Evolutionary conservation across 2,888 invertebrate genomes (phyloP).

Genomic region (Cephus sareptanus): DNA sequence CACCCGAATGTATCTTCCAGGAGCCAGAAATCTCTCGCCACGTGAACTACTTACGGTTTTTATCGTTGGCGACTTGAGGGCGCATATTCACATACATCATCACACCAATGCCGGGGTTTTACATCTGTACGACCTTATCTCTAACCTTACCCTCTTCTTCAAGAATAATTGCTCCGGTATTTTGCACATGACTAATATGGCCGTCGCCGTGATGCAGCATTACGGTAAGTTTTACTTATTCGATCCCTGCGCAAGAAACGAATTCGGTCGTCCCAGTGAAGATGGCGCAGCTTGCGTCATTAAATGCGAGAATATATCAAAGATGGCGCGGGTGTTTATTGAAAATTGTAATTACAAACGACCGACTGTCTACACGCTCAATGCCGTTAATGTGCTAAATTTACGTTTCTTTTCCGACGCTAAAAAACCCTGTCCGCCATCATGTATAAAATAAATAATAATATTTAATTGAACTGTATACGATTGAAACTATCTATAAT

Average conservation of each 20-base stretch:
- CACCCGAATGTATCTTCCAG: conserved; percentile 34
- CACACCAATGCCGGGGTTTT: conserved; percentile 51
- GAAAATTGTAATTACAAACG: conserved; percentile 44
- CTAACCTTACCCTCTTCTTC: conserved; percentile 70
- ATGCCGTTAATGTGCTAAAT: conserved; percentile 49
- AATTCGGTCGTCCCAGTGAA: conserved; percentile 32
- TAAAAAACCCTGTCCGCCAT: conserved; percentile 7
- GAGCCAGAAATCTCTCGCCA: conserved; percentile 49
- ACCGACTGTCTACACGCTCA: conserved; percentile 54
- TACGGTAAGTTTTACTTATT: conserved; percentile 71
- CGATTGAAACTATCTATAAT: background rate
- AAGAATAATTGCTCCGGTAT: conserved; percentile 71
- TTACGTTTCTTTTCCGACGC: conserved; percentile 49
- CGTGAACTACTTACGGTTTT: conserved; percentile 51
- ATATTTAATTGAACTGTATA: background rate
- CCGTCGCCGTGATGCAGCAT: conserved; percentile 70
- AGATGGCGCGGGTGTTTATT: conserved; percentile 46
- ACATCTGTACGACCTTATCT: conserved; percentile 43
- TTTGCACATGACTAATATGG: conserved; percentile 68
- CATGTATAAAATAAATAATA: conserved; percentile 12
- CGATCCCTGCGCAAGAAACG: conserved; percentile 71
- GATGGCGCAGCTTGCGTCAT: conserved; percentile 51
- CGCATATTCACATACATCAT: conserved; percentile 41
- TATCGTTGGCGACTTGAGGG: conserved; percentile 54
- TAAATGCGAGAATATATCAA: conserved; percentile 45